Percentiles rank a stretch among this genome's conserved stretches.
These are phyloP conservation scores for Phacellophora camtschatica DNA, from an alignment of 30 jellyfish, hydroid and myxozoan species.

Conservation along the genomic window DNA sequence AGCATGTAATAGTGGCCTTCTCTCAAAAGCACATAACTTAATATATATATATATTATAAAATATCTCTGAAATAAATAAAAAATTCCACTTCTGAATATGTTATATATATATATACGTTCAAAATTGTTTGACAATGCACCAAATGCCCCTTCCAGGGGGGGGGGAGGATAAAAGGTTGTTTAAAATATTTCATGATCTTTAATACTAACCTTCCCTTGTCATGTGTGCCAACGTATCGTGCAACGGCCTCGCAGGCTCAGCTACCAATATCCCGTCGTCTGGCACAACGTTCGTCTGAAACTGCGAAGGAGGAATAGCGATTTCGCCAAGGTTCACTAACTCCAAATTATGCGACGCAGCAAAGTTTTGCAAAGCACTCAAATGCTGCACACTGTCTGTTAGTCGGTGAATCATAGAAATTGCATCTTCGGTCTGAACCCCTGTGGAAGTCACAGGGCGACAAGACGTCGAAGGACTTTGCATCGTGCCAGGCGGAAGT, in stretches of 20 bases:
- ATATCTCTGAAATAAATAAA: too few relatives aligned
- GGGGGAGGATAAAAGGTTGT: too few relatives aligned
- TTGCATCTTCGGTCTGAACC: conserved; percentile 96
- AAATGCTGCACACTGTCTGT: conserved; percentile 95
- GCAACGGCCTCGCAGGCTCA: conserved; percentile 80
- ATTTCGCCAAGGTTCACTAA: conserved; percentile 94
- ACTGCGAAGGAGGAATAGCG: conserved; percentile 93
- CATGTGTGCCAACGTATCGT: conserved; percentile 87
- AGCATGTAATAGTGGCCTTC: too few relatives aligned
- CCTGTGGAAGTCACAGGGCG: conserved; percentile 98
- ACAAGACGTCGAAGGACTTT: conserved; percentile 55
- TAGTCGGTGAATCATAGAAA: conserved; percentile 92
- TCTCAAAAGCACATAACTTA: too few relatives aligned
- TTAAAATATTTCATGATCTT: too few relatives aligned
- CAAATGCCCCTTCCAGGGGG: too few relatives aligned
- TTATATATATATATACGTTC: too few relatives aligned
- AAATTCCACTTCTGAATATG: too few relatives aligned
- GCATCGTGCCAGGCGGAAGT: conserved; percentile 44
- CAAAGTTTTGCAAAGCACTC: conserved; percentile 93
- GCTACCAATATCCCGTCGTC: conserved; percentile 82
- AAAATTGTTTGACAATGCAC: too few relatives aligned
- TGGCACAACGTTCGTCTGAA: conserved; percentile 75
- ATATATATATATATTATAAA: too few relatives aligned
- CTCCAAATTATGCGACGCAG: conserved; percentile 97
- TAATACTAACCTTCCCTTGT: conserved; percentile 77